These are phyloP conservation scores for Cheilosia grossa DNA, from an alignment of 2,888 invertebrate genomes.

Conservation along the genomic window DNA sequence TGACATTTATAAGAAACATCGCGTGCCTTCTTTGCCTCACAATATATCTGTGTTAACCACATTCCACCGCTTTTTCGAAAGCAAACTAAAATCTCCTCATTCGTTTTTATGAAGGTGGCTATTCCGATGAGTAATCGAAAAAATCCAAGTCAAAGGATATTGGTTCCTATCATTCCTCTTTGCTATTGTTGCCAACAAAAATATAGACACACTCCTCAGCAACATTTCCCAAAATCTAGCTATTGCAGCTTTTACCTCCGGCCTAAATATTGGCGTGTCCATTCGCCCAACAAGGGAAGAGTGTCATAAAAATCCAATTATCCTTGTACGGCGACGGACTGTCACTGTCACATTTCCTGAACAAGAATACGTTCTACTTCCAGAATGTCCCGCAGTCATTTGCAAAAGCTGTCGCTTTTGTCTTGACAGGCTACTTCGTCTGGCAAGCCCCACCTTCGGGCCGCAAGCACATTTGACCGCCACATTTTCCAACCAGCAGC, in stretches of 20 bases:
- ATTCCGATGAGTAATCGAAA: too few species aligned
- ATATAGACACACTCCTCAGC: too few species aligned
- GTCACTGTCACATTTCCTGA: conserved; percentile 55
- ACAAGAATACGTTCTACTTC: conserved; percentile 49
- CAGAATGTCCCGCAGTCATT: conserved; percentile 42
- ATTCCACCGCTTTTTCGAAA: too few species aligned
- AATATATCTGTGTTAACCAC: too few species aligned
- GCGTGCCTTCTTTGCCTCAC: too few species aligned
- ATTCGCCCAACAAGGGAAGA: conserved; percentile 38
- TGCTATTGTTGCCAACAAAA: too few species aligned
- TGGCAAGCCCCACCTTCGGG: conserved; percentile 41
- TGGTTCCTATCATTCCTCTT: too few species aligned
- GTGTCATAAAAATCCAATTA: conserved; percentile 69
- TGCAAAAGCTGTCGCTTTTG: conserved; percentile 20
- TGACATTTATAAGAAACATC: too few species aligned
- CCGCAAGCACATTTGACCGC: conserved; percentile 33
- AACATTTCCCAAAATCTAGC: too few species aligned
- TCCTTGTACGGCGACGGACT: conserved; percentile 54
- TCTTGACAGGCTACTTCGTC: conserved; percentile 33
- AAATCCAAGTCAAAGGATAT: too few species aligned
- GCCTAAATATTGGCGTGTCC: conserved; percentile 3
- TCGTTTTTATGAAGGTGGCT: too few species aligned
- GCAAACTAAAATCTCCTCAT: too few species aligned
- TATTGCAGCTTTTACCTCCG: not conserved
- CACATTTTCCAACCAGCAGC: conserved; percentile 12